Conservation (phyloP, 2,888 invertebrate species). For the Pristionchus fissidentatus region DNA sequence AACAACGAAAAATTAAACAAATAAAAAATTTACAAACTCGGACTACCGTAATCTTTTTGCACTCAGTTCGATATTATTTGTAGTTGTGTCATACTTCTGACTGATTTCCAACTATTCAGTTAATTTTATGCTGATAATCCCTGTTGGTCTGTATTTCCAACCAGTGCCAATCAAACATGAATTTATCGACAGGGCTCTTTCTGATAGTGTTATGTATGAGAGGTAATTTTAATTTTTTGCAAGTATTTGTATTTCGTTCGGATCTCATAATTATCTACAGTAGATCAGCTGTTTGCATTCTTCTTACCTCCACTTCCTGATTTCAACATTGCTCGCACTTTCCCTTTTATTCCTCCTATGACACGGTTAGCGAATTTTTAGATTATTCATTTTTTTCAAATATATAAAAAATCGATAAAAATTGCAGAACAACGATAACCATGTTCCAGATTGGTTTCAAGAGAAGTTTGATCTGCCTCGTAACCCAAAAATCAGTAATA, state of each 20-base stretch:
- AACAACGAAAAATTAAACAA: background rate
- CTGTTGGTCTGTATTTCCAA: background rate
- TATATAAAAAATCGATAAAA: too few relatives aligned
- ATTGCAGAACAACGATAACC: background rate
- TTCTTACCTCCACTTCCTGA: conserved; percentile 11
- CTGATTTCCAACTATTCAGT: background rate
- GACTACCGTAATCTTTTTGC: background rate
- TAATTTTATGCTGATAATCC: conserved; percentile 24
- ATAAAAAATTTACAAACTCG: background rate
- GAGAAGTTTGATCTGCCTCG: background rate
- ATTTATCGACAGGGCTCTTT: background rate
- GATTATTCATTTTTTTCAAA: background rate
- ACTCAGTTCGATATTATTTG: background rate
- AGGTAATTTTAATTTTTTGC: background rate
- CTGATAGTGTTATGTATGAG: background rate
- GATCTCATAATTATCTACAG: background rate
- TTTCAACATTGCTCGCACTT: background rate
- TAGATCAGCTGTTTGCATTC: background rate
- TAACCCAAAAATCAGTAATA: background rate
- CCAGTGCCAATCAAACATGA: background rate
- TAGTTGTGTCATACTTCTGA: background rate
- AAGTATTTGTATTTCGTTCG: background rate
- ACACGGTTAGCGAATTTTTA: background rate
- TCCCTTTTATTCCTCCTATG: background rate
- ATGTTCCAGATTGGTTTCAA: background rate